Base-by-base conservation (phyloP, 2,797 vertebrate species). In the Cheirogaleus major region DNA sequence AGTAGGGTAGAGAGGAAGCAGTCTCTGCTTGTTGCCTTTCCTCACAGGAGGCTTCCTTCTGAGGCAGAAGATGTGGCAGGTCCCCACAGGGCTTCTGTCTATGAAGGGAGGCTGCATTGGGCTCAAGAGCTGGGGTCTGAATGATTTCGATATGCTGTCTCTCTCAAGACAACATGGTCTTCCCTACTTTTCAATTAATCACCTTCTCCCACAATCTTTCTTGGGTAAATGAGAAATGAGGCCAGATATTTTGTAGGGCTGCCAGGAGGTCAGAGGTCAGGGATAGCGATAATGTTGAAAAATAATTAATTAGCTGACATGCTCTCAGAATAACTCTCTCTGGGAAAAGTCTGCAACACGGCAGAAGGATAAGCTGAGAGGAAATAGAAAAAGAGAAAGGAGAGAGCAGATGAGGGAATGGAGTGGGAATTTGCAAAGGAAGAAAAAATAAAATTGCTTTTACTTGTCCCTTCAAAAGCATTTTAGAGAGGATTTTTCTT, bases 251-350 rank as follows among this genome's bases (percentile, higher is more conserved):
- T 98, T 98, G 81, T 95, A 97, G 91, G 97, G 59, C 59, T 97
- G 95, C 95, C 97, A 98, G 94, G 95, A 97, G 98, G 97, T 98
- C 96, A 97, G 96, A 98, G 95, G 96, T 98, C 95, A 95, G 59
- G 76, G 95, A 96, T 93, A 98, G 97, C 98, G 98, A 96, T 92
- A 50, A 96, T 97, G 92, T 87, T 97, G 80, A 98, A 98, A 98
- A 98, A 97, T 98, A 98, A 98, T 97, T 98, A 98, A 98, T 98
- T 98, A 97, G 90, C 85, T 98, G 96, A 95, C 89, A 97, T 98
- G 96, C 96, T 98, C 76, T 94, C 94, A 83, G 95, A 93, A 98
- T 59, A 97, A 98, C 92, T 97, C 96, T 97, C 95, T 98, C 96
- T 98, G 98, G 95, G 97, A 97, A 97, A 96, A 93, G 89, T 75